A percentile compares a stretch with the other conserved stretches of the same genome.
phyloP scores from a whole-genome alignment of 1,140 invertebrate species.

The Latrodectus geometricus region DNA sequence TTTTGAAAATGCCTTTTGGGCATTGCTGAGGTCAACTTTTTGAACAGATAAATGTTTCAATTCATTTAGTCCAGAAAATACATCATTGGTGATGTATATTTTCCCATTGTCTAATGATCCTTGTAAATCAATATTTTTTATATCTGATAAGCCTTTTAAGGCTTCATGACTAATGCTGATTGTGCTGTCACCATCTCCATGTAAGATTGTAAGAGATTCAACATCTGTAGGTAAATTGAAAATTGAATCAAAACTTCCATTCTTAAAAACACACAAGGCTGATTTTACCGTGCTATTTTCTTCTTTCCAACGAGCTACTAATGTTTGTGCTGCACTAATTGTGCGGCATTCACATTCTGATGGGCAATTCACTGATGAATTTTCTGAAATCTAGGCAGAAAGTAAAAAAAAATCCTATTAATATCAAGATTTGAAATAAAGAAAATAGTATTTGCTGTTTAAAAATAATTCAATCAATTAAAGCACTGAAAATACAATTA shows the following conservation, averaged over 20 bases:
- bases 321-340: constrained; percentile 10
- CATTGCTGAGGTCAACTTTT: constrained; percentile 33
- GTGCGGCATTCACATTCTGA: constrained; percentile 48
- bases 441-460: too few species aligned
- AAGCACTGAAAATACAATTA: too few species aligned
- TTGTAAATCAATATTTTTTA: constrained; percentile 55
- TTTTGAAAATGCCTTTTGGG: constrained; percentile 46
- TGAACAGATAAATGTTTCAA: constrained; percentile 50
- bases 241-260: constrained; percentile 29
- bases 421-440: too few species aligned
- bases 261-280: constrained; percentile 43
- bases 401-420: too few species aligned
- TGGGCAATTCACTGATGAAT: constrained; percentile 22
- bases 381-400: neutral
- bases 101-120: constrained; percentile 28
- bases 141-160: constrained; percentile 7
- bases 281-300: constrained; percentile 32
- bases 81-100: constrained; percentile 20
- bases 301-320: constrained; percentile 35
- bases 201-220: constrained; percentile 45
- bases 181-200: constrained; percentile 14
- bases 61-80: constrained; percentile 29
- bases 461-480: too few species aligned
- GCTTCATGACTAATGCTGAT: constrained; percentile 4
- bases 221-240: constrained; percentile 28